Percentiles rank a stretch among this genome's conserved stretches.
These are phyloP conservation scores for Drosophila anomelani DNA, from an alignment of 2,888 invertebrate genomes.

Conservation along the genomic window DNA sequence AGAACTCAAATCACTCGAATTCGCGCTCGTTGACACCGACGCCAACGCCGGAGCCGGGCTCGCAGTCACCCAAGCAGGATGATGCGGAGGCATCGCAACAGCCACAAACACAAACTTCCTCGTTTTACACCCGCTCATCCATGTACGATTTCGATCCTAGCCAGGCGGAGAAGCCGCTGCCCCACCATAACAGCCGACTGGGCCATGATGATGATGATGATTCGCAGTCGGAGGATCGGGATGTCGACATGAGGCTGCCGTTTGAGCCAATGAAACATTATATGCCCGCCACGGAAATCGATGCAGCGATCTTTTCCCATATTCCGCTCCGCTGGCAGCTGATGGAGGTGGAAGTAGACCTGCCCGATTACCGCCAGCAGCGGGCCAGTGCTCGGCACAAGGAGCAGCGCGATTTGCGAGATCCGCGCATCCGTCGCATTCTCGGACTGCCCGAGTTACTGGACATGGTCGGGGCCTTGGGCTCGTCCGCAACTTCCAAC, in stretches of 20 bases:
- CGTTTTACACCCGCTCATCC: conserved; percentile 74
- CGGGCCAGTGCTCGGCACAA: conserved; percentile 89
- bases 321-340: conserved; percentile 90
- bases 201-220: neutral
- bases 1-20: conserved; percentile 62
- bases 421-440: conserved; percentile 89
- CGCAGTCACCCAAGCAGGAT: conserved; percentile 69
- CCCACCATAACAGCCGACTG: conserved; percentile 1
- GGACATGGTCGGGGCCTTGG: conserved; percentile 26
- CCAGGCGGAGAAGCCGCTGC: conserved; percentile 52
- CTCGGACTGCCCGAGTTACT: conserved; percentile 87
- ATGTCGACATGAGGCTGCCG: conserved; percentile 92
- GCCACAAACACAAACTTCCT: conserved; percentile 8
- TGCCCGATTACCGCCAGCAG: conserved; percentile 91
- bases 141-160: conserved; percentile 81
- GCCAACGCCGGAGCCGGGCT: conserved; percentile 69
- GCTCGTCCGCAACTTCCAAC: neutral
- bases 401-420: conserved; percentile 89
- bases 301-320: conserved; percentile 92
- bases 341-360: conserved; percentile 87
- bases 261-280: conserved; percentile 93
- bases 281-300: conserved; percentile 93
- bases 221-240: conserved; percentile 75
- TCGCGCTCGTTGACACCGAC: conserved; percentile 77
- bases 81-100: conserved; percentile 1